phyloP scores from a whole-genome alignment of 2,113 vertebrate species.

The Mustela lutreola region DNA sequence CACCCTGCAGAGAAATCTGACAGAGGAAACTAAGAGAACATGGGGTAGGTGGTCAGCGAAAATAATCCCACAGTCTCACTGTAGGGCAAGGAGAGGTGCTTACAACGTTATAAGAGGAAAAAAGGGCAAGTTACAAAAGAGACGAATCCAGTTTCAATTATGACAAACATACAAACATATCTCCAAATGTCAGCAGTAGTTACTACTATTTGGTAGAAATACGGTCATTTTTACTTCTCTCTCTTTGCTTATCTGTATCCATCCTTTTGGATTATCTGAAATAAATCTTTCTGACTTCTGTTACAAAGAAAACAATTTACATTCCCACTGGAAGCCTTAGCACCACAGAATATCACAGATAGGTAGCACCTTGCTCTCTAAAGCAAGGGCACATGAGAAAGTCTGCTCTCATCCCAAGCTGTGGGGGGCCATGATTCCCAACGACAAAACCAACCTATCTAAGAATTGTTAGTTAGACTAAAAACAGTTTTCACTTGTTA shows the following conservation, averaged over 20 bases:
- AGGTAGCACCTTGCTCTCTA: background rate
- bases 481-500: slow-evolving; percentile 65
- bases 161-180: background rate
- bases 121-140: background rate
- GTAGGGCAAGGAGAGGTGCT: background rate
- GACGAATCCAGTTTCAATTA: background rate
- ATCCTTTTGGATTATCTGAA: background rate
- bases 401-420: background rate
- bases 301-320: background rate
- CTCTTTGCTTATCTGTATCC: background rate
- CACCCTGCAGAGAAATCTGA: background rate
- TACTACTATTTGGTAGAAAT: background rate
- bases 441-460: fast-evolving
- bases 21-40: background rate
- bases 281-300: background rate
- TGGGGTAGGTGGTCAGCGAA: background rate
- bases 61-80: background rate
- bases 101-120: too few species aligned
- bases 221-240: background rate
- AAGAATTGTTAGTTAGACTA: too few species aligned
- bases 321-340: background rate
- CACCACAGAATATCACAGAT: background rate
- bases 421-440: too few species aligned
- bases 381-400: background rate
- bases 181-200: background rate